Conservation (phyloP, 2,797 vertebrate species). For the Myripristis murdjan region DNA sequence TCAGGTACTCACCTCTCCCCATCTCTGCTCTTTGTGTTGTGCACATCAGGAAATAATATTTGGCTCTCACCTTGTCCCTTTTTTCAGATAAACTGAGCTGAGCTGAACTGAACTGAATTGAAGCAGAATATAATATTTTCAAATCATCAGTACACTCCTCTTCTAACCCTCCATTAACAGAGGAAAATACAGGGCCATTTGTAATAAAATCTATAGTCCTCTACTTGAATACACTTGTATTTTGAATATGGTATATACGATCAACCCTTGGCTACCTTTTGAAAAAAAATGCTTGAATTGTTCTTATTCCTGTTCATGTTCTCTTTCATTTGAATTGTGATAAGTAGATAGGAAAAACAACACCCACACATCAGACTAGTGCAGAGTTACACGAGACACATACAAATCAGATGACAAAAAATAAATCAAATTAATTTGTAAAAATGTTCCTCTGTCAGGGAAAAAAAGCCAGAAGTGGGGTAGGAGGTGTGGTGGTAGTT, state of each 20-base stretch:
- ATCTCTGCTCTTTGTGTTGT: conserved; percentile 15
- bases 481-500: conserved; percentile 13
- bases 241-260: conserved; percentile 18
- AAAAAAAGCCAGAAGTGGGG: conserved; percentile 30
- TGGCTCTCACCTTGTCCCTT: conserved; percentile 3
- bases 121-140: conserved; percentile 18
- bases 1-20: conserved; percentile 8
- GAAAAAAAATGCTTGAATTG: conserved; percentile 5
- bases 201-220: conserved; percentile 11
- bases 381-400: too few relatives aligned
- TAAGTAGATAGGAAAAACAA: conserved; percentile 45
- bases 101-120: conserved; percentile 40
- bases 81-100: conserved; percentile 17
- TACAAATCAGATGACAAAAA: neutral
- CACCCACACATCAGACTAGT: conserved; percentile 52
- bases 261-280: conserved; percentile 36
- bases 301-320: too few relatives aligned
- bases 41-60: too few relatives aligned
- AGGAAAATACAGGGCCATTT: neutral
- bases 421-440: too few relatives aligned
- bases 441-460: conserved; percentile 31
- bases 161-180: neutral
- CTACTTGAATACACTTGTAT: conserved; percentile 28
- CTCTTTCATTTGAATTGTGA: conserved; percentile 48
- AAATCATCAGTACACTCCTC: conserved; percentile 1